phyloP scores from a whole-genome alignment of 2,113 vertebrate species.

The Lota lota region DNA sequence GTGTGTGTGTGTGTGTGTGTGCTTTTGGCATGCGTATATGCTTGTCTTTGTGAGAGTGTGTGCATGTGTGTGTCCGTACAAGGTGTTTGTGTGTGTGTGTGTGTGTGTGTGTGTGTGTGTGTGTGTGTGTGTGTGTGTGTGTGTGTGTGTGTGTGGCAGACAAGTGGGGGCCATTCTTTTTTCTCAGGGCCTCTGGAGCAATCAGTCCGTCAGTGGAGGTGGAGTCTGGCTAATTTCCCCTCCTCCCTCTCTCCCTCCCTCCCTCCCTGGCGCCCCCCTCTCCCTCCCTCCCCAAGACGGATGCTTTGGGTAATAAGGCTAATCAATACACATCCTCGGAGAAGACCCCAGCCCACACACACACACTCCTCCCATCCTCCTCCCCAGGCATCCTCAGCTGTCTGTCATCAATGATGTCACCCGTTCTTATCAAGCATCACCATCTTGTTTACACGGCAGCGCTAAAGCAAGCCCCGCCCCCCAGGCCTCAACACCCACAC shows the following conservation, averaged over 20 bases:
- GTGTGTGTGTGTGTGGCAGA: slow-evolving; percentile 8
- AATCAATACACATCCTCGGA: slow-evolving; percentile 77
- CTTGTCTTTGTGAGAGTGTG: slow-evolving; percentile 10
- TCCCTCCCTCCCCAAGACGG: slow-evolving; percentile 63
- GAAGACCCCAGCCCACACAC: slow-evolving; percentile 6
- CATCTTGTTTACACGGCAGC: slow-evolving; percentile 68
- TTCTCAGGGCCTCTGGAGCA: slow-evolving; percentile 67
- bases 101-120: slow-evolving; percentile 21
- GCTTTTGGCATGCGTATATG: neutral
- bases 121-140: slow-evolving; percentile 40
- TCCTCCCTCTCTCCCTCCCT: slow-evolving; percentile 44
- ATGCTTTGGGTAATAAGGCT: slow-evolving; percentile 78
- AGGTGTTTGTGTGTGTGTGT: neutral
- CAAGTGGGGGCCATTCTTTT: slow-evolving; percentile 57
- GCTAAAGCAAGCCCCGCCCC: slow-evolving; percentile 9
- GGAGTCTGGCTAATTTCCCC: slow-evolving; percentile 72
- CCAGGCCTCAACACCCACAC: no score
- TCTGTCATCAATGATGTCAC: slow-evolving; percentile 69
- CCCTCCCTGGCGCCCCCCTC: slow-evolving; percentile 44
- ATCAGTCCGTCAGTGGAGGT: slow-evolving; percentile 73
- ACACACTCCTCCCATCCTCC: slow-evolving; percentile 13
- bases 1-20: neutral
- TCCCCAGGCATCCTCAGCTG: slow-evolving; percentile 58
- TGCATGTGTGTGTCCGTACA: slow-evolving; percentile 3
- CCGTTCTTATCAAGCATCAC: slow-evolving; percentile 67